A percentile compares a stretch with the other conserved stretches of the same genome.
phyloP scores from a whole-genome alignment of 2,888 invertebrate genomes.

The Brenthis daphne region DNA sequence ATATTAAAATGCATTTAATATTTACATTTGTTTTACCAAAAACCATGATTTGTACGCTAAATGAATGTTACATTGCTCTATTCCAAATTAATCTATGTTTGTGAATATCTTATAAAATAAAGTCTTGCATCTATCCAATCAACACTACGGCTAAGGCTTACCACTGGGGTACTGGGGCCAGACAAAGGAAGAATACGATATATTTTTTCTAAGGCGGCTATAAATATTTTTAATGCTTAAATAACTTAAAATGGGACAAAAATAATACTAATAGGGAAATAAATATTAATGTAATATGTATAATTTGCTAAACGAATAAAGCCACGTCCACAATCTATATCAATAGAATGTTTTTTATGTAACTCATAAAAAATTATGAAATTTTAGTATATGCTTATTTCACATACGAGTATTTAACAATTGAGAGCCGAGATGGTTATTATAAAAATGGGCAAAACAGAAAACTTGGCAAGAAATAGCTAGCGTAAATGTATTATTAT shows the following conservation, averaged over 20 bases:
- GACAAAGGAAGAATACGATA: conserved; percentile 4
- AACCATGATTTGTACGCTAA: conserved; percentile 22
- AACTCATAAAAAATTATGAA: not conserved
- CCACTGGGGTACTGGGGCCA: conserved; percentile 14
- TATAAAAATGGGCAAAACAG: not conserved
- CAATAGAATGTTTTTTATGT: not conserved
- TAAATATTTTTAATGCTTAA: conserved; percentile 11
- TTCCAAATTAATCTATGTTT: conserved; percentile 24
- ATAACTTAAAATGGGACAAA: conserved; percentile 10
- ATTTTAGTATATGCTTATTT: too few relatives aligned
- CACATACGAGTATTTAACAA: too few relatives aligned
- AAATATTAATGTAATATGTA: conserved; percentile 10
- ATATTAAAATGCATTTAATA: conserved; percentile 22
- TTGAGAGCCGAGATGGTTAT: too few relatives aligned
- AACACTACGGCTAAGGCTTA: conserved; percentile 15
- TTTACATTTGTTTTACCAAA: conserved; percentile 27
- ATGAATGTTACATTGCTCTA: conserved; percentile 27
- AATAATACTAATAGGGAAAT: conserved; percentile 9
- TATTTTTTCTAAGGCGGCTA: conserved; percentile 16
- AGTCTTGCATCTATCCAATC: conserved; percentile 15
- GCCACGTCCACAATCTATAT: conserved; percentile 8
- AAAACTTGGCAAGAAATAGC: conserved; percentile 20
- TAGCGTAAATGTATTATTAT: conserved; percentile 4
- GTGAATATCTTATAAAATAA: conserved; percentile 31
- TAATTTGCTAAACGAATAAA: conserved; percentile 5